A percentile compares a stretch with the other conserved stretches of the same genome.
Conservation (phyloP, 2,113 vertebrate genomes). For the Periophthalmus modestus region DNA sequence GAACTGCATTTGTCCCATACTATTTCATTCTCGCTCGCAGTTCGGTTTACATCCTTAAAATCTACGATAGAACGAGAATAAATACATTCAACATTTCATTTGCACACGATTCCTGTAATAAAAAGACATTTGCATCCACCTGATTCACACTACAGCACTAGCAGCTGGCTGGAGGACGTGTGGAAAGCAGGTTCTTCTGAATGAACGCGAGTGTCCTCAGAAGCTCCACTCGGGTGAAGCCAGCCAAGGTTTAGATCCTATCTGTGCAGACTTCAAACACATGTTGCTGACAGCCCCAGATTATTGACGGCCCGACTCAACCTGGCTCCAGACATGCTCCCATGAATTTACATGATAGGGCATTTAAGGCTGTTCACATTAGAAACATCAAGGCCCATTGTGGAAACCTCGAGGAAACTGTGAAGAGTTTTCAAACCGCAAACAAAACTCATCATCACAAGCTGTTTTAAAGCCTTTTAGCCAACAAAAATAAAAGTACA, state of each 20-base stretch:
- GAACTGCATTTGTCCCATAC: too few species aligned
- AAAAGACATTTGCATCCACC: neutral
- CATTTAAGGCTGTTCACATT: neutral
- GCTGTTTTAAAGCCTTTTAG: neutral
- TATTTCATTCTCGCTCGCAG: too few species aligned
- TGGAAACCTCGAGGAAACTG: neutral
- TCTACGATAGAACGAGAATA: too few species aligned
- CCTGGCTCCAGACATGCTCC: neutral
- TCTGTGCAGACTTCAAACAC: constrained; percentile 7
- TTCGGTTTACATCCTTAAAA: too few species aligned
- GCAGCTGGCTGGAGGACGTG: neutral
- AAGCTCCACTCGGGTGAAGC: neutral
- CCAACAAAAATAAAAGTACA: too few species aligned
- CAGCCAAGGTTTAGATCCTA: constrained; percentile 4
- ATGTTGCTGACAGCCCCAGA: neutral
- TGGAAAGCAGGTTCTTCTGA: neutral
- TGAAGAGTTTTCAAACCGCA: too few species aligned
- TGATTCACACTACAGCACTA: neutral
- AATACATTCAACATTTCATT: neutral
- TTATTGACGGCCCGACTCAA: neutral
- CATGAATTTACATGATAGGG: constrained; percentile 2
- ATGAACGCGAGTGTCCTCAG: constrained; percentile 1
- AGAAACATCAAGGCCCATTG: neutral
- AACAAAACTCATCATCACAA: neutral
- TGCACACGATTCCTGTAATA: neutral